Percentiles rank a stretch among this genome's conserved stretches.
Evolutionary conservation across 2,797 vertebrate species (phyloP).

Genomic region (Tenualosa ilisha): DNA sequence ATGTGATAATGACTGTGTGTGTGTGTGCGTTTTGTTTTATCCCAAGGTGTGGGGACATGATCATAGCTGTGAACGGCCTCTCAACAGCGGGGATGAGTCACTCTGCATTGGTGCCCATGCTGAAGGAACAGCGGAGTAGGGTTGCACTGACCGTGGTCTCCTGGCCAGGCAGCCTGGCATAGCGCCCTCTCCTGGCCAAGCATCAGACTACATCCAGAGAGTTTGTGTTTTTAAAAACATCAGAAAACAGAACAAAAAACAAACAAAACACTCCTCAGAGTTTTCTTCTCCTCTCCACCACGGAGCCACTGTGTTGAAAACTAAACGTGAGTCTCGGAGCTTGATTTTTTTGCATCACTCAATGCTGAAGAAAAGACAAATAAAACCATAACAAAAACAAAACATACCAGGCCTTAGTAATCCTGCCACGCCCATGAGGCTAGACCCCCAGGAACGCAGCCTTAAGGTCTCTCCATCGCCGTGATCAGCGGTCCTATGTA

Average conservation of each 20-base stretch:
- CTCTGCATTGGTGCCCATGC: slow-evolving; percentile 94
- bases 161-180: slow-evolving; percentile 97
- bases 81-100: slow-evolving; percentile 98
- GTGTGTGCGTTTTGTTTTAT: background rate
- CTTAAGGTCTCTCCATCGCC: slow-evolving; percentile 70
- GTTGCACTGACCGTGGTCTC: slow-evolving; percentile 95
- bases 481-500: slow-evolving; percentile 69
- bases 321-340: slow-evolving; percentile 42
- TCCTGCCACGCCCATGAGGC: slow-evolving; percentile 70
- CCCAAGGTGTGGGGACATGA: slow-evolving; percentile 96
- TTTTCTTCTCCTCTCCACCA: slow-evolving; percentile 53
- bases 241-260: background rate
- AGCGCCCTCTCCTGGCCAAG: slow-evolving; percentile 63
- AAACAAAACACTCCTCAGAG: slow-evolving; percentile 23
- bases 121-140: slow-evolving; percentile 97
- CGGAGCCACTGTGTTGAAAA: slow-evolving; percentile 50
- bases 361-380: slow-evolving; percentile 57
- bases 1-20: background rate
- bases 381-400: slow-evolving; percentile 44
- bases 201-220: slow-evolving; percentile 62
- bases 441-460: slow-evolving; percentile 57
- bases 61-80: slow-evolving; percentile 93
- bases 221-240: slow-evolving; percentile 31
- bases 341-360: slow-evolving; percentile 47
- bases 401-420: slow-evolving; percentile 70